phyloP scores from a whole-genome alignment of 1,140 invertebrate genomes.

The Heliconius nattereri region DNA sequence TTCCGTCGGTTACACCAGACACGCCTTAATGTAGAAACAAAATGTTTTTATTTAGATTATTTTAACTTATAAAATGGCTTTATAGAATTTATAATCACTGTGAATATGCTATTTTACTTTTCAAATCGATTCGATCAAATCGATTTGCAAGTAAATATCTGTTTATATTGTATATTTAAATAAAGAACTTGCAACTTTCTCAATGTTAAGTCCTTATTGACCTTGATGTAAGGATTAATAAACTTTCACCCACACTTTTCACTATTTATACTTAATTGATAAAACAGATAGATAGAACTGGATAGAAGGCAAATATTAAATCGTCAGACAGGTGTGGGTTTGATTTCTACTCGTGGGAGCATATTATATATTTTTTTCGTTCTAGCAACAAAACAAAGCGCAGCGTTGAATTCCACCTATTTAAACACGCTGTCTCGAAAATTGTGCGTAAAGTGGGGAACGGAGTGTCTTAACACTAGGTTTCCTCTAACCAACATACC shows the following conservation, averaged over 20 bases:
- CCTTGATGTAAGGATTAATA: background rate
- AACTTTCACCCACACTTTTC: background rate
- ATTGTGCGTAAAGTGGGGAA: no score
- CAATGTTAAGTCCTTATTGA: no score
- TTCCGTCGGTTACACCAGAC: slow-evolving; percentile 42
- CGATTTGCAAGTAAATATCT: background rate
- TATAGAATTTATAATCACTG: no score
- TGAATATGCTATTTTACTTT: background rate
- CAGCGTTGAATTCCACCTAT: no score
- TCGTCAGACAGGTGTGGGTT: no score
- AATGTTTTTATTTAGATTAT: background rate
- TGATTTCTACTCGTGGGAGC: no score
- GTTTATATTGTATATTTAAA: background rate
- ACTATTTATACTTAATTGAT: background rate
- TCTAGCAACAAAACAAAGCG: no score
- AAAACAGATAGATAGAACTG: no score
- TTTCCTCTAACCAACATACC: no score
- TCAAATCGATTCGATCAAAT: background rate
- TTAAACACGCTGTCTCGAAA: no score
- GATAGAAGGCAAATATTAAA: background rate
- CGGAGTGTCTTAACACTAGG: no score
- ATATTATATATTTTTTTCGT: no score
- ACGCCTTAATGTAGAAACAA: slow-evolving; percentile 25
- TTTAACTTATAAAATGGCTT: background rate
- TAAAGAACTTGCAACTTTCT: background rate